phyloP scores from a whole-genome alignment of 2,888 invertebrate genomes.

The Macroteleia sp. region DNA sequence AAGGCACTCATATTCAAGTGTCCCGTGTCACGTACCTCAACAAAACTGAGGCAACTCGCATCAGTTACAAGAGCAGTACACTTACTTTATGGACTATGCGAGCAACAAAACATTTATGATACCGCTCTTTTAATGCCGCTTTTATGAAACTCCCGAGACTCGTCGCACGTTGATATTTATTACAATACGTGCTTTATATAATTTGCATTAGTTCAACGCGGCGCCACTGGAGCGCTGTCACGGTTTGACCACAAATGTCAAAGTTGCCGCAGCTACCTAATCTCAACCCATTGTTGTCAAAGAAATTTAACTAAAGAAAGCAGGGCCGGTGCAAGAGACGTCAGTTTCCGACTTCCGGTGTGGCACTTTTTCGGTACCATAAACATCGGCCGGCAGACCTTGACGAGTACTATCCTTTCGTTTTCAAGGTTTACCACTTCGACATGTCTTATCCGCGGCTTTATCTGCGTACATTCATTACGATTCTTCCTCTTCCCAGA shows the following conservation, averaged over 20 bases:
- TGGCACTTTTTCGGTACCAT: slow-evolving; percentile 10
- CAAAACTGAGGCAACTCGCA: slow-evolving; percentile 9
- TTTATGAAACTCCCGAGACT: slow-evolving; percentile 37
- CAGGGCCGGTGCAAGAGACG: neutral
- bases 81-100: slow-evolving; percentile 25
- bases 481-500: slow-evolving; percentile 38
- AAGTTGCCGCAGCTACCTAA: slow-evolving; percentile 2
- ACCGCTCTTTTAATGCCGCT: slow-evolving; percentile 33
- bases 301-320: neutral
- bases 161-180: slow-evolving; percentile 50
- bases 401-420: slow-evolving; percentile 28
- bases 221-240: slow-evolving; percentile 33
- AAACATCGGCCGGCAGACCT: slow-evolving; percentile 23
- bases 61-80: slow-evolving; percentile 18
- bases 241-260: slow-evolving; percentile 15
- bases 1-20: slow-evolving; percentile 32
- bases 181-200: slow-evolving; percentile 48
- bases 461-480: slow-evolving; percentile 10
- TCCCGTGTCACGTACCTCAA: neutral
- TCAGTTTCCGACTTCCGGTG: slow-evolving; percentile 41
- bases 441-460: slow-evolving; percentile 9
- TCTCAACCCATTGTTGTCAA: slow-evolving; percentile 25
- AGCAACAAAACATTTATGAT: slow-evolving; percentile 38
- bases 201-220: slow-evolving; percentile 47
- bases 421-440: slow-evolving; percentile 42